A percentile compares a stretch with the other conserved stretches of the same genome.
Conservation (phyloP, 2,113 vertebrate genomes). For the Oostethus manadensis region DNA sequence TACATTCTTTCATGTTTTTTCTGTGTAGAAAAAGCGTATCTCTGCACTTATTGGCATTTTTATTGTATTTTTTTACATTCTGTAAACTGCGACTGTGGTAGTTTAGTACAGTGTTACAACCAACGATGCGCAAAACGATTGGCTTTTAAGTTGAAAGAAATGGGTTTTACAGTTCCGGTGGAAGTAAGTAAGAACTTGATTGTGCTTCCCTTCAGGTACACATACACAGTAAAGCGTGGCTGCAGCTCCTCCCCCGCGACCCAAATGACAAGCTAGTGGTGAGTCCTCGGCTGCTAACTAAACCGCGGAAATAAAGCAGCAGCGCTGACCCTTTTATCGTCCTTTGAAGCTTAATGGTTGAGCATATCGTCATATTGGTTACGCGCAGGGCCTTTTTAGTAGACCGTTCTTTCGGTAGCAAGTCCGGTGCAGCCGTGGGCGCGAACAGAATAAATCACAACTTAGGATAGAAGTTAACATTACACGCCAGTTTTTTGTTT, state of each 20-base stretch:
- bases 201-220: conserved; percentile 24
- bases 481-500: conserved; percentile 51
- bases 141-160: not conserved
- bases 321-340: conserved; percentile 3
- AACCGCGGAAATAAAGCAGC: conserved; percentile 45
- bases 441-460: conserved; percentile 9
- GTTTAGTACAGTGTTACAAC: too few relatives aligned
- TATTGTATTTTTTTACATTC: too few relatives aligned
- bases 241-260: conserved; percentile 43
- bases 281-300: conserved; percentile 39
- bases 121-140: too few relatives aligned
- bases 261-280: conserved; percentile 30
- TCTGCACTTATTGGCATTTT: too few relatives aligned
- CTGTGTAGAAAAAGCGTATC: too few relatives aligned
- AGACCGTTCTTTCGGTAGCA: not conserved
- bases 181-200: conserved; percentile 7
- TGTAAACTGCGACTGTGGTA: too few relatives aligned
- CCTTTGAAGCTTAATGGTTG: conserved; percentile 4
- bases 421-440: not conserved
- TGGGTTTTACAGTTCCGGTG: conserved; percentile 13
- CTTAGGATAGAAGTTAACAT: conserved; percentile 33
- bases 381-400: conserved; percentile 12
- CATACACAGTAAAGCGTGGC: conserved; percentile 61
- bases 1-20: too few relatives aligned
- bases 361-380: conserved; percentile 13